Evolutionary conservation across 2,888 invertebrate genomes (phyloP), one percentile per base, ranked within the genome.

Genomic region (Malthinus flaveolus): DNA sequence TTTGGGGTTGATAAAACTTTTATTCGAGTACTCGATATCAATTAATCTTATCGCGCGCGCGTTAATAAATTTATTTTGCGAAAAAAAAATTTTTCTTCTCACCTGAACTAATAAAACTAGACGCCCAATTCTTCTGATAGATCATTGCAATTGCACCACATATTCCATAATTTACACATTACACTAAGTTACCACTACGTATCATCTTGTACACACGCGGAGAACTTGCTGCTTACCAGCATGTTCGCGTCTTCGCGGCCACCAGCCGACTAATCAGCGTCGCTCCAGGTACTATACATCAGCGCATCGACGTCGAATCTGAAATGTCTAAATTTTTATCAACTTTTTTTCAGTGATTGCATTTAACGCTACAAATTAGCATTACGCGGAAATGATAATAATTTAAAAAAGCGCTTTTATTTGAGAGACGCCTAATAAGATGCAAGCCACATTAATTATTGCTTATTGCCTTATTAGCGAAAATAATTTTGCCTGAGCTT

Each of bases 171-270:
- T 56, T 56, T 36, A 53, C 56, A 61, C 55, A 53, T 56, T 32
- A 56, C 60, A 61, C 60, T 59, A 55, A 59, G 46, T 32, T 44
- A 47, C 50, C 56, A 53, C 57, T 60, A 65, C 63, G 65, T 63
- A 45, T 56, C 63, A 62, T 63, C 60, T 53, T 54, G 51, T 49
- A 60, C 45, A 51, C 63, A 44, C 45, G 32, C 45, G 52, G 45
- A 58, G 48, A 53, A 59, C 47, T 48, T 59, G 56, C 53, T 46
- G 61, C 60, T 60, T 31, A 32, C 61, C 65, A 62, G 63, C 65
- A 65, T 65, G 63, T 65, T 65, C 60, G 59, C 63, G 55, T 57
- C 53, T 56, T 62, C 63, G 65, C 65, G 63, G 65, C 63, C 63
- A 53, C 63, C 52, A 65, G 65, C 65, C 63, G 63, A 65, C 65